Conservation (phyloP, 2,797 vertebrate genomes). For the Cynopterus sphinx region DNA sequence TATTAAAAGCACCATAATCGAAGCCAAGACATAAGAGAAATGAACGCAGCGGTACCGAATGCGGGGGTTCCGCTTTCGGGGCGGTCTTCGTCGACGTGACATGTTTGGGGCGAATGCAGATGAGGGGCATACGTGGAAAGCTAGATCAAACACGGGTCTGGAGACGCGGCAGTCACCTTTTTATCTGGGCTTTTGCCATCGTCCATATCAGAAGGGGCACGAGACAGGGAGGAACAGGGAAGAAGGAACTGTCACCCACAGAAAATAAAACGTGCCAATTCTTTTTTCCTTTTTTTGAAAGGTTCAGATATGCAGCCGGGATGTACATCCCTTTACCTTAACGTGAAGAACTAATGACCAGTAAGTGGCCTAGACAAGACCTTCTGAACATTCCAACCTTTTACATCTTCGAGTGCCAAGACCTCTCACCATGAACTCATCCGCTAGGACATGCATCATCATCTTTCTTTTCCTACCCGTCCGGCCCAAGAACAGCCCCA, state of each 20-base stretch:
- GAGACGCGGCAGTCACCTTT: neutral
- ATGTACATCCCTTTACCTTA: conserved; percentile 73
- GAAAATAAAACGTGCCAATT: conserved; percentile 45
- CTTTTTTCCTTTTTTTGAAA: conserved; percentile 60
- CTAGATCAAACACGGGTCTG: neutral
- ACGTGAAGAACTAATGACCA: conserved; percentile 81
- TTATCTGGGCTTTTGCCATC: neutral
- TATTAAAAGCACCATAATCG: conserved; percentile 68
- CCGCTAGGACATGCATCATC: conserved; percentile 25
- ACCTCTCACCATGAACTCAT: conserved; percentile 69
- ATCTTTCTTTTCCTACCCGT: conserved; percentile 73
- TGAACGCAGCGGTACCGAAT: conserved; percentile 37
- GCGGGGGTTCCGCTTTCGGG: conserved; percentile 68
- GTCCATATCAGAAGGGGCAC: neutral
- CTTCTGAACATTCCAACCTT: conserved; percentile 84
- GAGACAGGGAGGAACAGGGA: neutral
- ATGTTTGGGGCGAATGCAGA: neutral
- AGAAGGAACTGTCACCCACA: neutral
- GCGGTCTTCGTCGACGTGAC: neutral
- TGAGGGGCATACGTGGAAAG: neutral
- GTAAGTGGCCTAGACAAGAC: conserved; percentile 84
- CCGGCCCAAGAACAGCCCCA: neutral
- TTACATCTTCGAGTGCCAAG: conserved; percentile 71
- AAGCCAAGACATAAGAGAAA: conserved; percentile 67
- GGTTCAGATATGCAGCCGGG: conserved; percentile 71